Conservation (phyloP, 1,140 invertebrate genomes). For the Drosophila pectinifera region DNA sequence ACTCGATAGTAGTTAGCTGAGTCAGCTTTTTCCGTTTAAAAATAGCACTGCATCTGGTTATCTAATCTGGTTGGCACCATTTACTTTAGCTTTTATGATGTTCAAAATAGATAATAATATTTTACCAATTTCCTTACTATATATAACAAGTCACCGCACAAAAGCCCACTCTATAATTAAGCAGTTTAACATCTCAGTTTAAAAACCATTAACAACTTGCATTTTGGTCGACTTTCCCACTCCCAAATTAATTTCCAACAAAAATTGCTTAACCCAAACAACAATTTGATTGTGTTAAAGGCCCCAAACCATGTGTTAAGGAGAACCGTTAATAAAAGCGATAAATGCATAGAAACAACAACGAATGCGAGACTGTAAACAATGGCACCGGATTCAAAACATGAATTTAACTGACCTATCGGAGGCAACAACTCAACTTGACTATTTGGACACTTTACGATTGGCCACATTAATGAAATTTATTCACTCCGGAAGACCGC, state of each 20-base stretch:
- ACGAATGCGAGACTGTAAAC: slow-evolving; percentile 23
- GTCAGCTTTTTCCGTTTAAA: no score
- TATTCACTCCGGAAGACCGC: slow-evolving; percentile 67
- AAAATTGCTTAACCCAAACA: slow-evolving; percentile 25
- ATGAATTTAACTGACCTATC: slow-evolving; percentile 34
- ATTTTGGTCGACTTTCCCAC: neutral
- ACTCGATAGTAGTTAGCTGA: no score
- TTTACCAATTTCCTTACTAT: no score
- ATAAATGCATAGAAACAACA: slow-evolving; percentile 9
- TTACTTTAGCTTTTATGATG: no score
- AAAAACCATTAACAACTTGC: neutral
- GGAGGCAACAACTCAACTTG: slow-evolving; percentile 3
- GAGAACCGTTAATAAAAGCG: slow-evolving; percentile 21
- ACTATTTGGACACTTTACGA: slow-evolving; percentile 62
- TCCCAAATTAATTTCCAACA: slow-evolving; percentile 10
- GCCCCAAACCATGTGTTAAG: slow-evolving; percentile 19
- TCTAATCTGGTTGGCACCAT: no score
- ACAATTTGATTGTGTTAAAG: slow-evolving; percentile 13
- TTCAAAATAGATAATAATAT: no score
- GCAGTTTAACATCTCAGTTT: neutral
- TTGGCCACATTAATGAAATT: slow-evolving; percentile 72
- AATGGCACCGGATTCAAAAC: slow-evolving; percentile 42
- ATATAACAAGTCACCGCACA: neutral
- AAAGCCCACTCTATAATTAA: neutral
- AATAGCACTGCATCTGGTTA: no score